Base-by-base conservation (phyloP, 2,113 vertebrate species). In the Corythornis cristatus region DNA sequence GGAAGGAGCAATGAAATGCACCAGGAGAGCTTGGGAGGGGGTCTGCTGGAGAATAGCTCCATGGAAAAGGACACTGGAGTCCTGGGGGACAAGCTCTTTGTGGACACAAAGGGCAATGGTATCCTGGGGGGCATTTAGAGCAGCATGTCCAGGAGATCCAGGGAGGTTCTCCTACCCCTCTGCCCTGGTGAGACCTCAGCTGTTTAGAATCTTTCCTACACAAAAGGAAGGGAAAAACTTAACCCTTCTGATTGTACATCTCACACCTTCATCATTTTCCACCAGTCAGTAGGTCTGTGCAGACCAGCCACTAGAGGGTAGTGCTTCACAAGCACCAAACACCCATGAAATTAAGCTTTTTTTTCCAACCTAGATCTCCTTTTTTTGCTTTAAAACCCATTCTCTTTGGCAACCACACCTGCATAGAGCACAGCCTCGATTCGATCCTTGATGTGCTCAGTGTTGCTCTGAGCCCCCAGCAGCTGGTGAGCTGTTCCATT, bases 351-450 rank as follows among this genome's bases (percentile, higher is more conserved):
- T 20, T 5, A 54, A 1, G 77, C 4, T 51, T 20, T 11, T 5
- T 22, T 37, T 75, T 40, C 3, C 3, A 1, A 37, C 37, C 37
- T 37, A 37, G 8, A 37, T 37, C 37, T 3, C 6, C 2, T 26
- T 35, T 70, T 37, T 26, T 11, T 20, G 4, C 14, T 35, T 3
- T 1, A 11, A 62, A 46, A 66, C 14, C 31, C 21, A 18, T 0
- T 12, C 5, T 3, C 15, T 1, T 66, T 25, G 3, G 15, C 65
- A 62, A 73, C 28, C 78, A 16, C 97, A 99, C 99, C 99, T 98
- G 99, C 97, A 67, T 99, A 99, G 42, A 99, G 93, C 62, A 99
- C 98, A 78, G 98, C 97, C 95, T 99, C 99, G 88, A 99, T 99
- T 67, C 98, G 98, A 91, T 98, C 98, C 93, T 97, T 98, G 93